Base-by-base conservation (phyloP, 1,140 invertebrate genomes). In the Drosophila micromelanica region DNA sequence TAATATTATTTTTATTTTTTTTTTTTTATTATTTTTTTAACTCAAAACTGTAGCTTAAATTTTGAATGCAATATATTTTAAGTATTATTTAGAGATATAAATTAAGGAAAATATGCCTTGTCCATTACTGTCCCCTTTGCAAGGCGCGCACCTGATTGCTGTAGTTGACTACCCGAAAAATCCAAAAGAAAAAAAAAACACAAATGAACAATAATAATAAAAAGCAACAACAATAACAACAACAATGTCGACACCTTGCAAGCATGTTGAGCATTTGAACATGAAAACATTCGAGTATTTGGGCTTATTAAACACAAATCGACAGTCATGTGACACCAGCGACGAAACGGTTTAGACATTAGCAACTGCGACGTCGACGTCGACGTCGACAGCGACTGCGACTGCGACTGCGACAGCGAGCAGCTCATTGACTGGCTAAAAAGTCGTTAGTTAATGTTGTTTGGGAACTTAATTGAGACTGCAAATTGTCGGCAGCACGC, bases 251-350 rank as follows among this genome's bases (percentile, higher is more conserved):
- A 78, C 78, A 78, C 63, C 75, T 71, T 48, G 71, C 71, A 23
- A 69, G 54, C 71, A 63, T 63, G 59, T 51, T 38, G 61, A 63
- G 35, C 38, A 65, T 65, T 65, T 61, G 48, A 63, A 37, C 70
- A 62, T 62, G 61, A 43, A 40, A 23, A 17, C 45, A 40, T 40
- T 40, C 35, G 13, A 35, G 35, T 37, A 55, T 57, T 45, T 59
- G 68, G 80, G 72, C 54, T 79, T 76, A 87, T 87, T 87, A 82
- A 87, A 89, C 69, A 87, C 62, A 72, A 81, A 65, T 68, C 76
- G 79, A 62, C 51, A 71, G 70, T 89, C 84, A 89, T 84, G 84
- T 87, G 84, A 87, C 73, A 77, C 52, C 64, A 67, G 57, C 52
- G 45, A 69, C 43, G 54, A 62, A 35, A 73, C 55, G 49, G 77